Conservation (phyloP, 2,113 vertebrate species). For the Laticauda colubrina region DNA sequence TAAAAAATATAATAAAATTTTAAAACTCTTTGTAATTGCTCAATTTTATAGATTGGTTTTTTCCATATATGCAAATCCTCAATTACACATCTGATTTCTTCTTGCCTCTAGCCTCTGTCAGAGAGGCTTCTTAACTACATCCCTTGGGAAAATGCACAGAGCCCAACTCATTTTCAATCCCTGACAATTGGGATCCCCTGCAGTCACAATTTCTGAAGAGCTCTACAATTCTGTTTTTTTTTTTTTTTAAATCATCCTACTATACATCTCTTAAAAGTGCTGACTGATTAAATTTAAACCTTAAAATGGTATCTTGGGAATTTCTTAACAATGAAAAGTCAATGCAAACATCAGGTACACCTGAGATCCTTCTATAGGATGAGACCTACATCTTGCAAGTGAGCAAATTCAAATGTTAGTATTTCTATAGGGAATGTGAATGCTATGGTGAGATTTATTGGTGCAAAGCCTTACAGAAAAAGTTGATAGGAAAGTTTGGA, state of each 20-base stretch:
- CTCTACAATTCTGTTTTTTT: constrained; percentile 65
- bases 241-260: constrained; percentile 46
- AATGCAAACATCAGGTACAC: constrained; percentile 69
- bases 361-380: constrained; percentile 49
- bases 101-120: constrained; percentile 80
- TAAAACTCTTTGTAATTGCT: constrained; percentile 70
- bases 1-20: constrained; percentile 4
- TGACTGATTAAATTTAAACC: constrained; percentile 85
- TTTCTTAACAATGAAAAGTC: constrained; percentile 80
- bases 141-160: constrained; percentile 69
- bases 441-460: not conserved
- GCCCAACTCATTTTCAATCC: constrained; percentile 68
- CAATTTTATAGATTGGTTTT: constrained; percentile 55
- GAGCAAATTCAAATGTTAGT: constrained; percentile 20
- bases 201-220: constrained; percentile 72
- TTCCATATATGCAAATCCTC: constrained; percentile 61
- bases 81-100: constrained; percentile 68
- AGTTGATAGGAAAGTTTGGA: not conserved
- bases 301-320: constrained; percentile 83
- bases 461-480: not conserved
- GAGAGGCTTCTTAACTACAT: constrained; percentile 74
- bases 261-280: constrained; percentile 70
- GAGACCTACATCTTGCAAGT: constrained; percentile 15
- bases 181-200: constrained; percentile 74
- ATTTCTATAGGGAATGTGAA: constrained; percentile 11